Conservation (phyloP, 1,140 invertebrate genomes). For the Dreissena rostriformis region DNA sequence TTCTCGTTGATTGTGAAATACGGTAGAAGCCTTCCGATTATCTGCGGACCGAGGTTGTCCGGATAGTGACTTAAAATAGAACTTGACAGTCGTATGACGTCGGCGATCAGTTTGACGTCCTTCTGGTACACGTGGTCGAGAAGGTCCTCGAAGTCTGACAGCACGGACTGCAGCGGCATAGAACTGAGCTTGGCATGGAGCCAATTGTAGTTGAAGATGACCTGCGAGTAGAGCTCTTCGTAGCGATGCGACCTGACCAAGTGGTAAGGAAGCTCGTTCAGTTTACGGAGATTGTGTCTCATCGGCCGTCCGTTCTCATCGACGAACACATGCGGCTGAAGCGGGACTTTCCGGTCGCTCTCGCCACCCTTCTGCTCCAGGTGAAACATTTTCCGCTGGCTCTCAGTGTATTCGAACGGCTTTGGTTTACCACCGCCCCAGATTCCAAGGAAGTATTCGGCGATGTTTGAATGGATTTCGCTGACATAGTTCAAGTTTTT, state of each 20-base stretch:
- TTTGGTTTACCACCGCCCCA: constrained; percentile 93
- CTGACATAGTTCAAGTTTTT: constrained; percentile 98
- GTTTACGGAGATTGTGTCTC: constrained; percentile 83
- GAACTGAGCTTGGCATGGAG: constrained; percentile 97
- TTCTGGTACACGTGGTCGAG: constrained; percentile 89
- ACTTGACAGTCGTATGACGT: constrained; percentile 92
- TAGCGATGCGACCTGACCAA: constrained; percentile 94
- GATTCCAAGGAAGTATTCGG: constrained; percentile 96
- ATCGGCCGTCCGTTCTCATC: constrained; percentile 89
- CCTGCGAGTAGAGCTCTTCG: constrained; percentile 95
- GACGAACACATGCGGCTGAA: constrained; percentile 96
- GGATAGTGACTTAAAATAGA: constrained; percentile 90
- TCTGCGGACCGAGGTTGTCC: constrained; percentile 97
- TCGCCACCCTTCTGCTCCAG: constrained; percentile 92
- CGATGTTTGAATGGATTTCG: constrained; percentile 98
- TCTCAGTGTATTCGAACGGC: constrained; percentile 98
- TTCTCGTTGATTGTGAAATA: constrained; percentile 83
- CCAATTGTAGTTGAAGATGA: constrained; percentile 99
- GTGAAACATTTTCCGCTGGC: constrained; percentile 91
- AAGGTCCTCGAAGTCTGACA: constrained; percentile 98
- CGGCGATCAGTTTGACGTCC: constrained; percentile 96
- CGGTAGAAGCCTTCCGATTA: constrained; percentile 95
- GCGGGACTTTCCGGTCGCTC: constrained; percentile 97
- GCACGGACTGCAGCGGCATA: constrained; percentile 94
- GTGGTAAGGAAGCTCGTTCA: constrained; percentile 95